These are phyloP conservation scores for Cryptus viduatorius DNA, from an alignment of 2,888 invertebrate genomes.

Conservation along the genomic window DNA sequence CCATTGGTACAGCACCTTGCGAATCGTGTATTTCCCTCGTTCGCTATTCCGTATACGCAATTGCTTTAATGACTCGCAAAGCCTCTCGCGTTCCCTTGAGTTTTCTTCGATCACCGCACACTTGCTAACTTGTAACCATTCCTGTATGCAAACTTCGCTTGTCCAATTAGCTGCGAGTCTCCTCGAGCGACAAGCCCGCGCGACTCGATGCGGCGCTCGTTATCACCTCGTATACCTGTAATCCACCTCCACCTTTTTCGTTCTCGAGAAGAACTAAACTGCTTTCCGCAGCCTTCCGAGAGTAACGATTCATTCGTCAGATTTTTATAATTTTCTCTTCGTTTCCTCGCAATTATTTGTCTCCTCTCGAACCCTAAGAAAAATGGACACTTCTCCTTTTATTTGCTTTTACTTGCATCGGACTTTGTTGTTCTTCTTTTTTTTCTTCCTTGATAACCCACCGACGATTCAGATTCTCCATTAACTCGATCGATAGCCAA, in stretches of 20 bases:
- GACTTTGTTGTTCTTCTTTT: background rate
- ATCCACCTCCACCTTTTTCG: slow-evolving; percentile 5
- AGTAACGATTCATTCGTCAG: slow-evolving; percentile 24
- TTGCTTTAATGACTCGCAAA: background rate
- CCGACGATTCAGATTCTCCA: slow-evolving; percentile 31
- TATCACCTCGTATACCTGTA: slow-evolving; percentile 50
- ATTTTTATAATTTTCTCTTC: slow-evolving; percentile 5
- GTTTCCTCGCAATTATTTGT: background rate
- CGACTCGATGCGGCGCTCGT: slow-evolving; percentile 58
- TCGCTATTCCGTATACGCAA: too few relatives aligned
- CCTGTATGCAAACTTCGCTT: slow-evolving; percentile 44
- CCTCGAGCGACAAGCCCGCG: slow-evolving; percentile 13
- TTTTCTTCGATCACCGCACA: slow-evolving; percentile 9
- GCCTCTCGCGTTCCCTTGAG: slow-evolving; percentile 19
- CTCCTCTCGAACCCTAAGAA: background rate
- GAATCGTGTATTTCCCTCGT: too few relatives aligned
- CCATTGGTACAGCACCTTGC: too few relatives aligned
- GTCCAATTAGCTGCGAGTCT: slow-evolving; percentile 58
- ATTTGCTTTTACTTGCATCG: background rate
- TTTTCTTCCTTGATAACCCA: background rate
- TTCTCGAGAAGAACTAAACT: background rate
- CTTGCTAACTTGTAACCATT: background rate
- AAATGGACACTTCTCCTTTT: background rate
- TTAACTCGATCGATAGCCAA: slow-evolving; percentile 35
- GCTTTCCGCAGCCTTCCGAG: slow-evolving; percentile 3